Percentiles rank a stretch among this genome's conserved stretches.
Conservation (phyloP, 2,113 vertebrate genomes). For the Antechinus flavipes region DNA sequence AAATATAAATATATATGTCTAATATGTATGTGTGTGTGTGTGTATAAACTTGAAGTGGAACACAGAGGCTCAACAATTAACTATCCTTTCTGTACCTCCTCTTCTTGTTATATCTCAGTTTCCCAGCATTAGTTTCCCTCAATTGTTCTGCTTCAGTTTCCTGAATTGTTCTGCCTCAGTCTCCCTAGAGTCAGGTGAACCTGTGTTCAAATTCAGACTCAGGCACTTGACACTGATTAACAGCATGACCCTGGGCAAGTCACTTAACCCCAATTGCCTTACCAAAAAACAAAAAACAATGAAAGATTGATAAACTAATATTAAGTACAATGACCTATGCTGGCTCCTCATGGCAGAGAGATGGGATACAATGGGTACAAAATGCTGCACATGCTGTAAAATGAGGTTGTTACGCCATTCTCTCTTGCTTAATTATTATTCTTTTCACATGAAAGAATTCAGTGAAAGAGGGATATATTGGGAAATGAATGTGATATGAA, state of each 20-base stretch:
- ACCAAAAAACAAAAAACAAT: too few relatives aligned
- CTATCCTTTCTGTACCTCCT: too few relatives aligned
- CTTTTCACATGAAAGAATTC: not conserved
- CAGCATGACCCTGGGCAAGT: too few relatives aligned
- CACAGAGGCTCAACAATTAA: not conserved
- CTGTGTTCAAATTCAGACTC: too few relatives aligned
- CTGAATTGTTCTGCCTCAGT: too few relatives aligned
- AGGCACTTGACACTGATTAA: too few relatives aligned
- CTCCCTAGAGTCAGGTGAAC: too few relatives aligned
- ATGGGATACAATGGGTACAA: not conserved
- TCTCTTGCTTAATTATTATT: not conserved
- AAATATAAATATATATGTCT: not conserved
- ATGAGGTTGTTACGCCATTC: not conserved
- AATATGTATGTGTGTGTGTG: too few relatives aligned
- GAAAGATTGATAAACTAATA: not conserved
- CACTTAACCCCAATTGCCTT: too few relatives aligned
- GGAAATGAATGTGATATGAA: not conserved
- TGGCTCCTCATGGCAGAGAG: not conserved
- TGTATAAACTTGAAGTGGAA: not conserved
- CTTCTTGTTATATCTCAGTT: too few relatives aligned
- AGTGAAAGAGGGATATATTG: not conserved
- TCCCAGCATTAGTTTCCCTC: too few relatives aligned
- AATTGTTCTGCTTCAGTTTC: too few relatives aligned
- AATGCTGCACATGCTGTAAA: not conserved
- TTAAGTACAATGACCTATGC: not conserved